Evolutionary conservation across 2,113 vertebrate genomes (phyloP).

Genomic region (Falcunculus frontatus): DNA sequence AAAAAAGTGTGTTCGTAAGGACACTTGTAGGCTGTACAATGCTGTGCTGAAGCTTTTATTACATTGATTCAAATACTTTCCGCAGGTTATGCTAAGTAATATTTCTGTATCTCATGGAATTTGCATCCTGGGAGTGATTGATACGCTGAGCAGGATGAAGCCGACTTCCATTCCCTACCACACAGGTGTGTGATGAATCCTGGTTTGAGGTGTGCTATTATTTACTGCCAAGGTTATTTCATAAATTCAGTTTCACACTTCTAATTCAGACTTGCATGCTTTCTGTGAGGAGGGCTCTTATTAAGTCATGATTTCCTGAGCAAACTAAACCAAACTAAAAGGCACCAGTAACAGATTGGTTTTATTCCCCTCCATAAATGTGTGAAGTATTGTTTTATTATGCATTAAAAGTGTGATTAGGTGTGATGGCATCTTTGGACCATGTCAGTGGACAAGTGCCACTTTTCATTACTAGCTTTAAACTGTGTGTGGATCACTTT

Average conservation of each 20-base stretch:
- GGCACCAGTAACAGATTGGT: background rate
- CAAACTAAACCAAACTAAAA: conserved; percentile 41
- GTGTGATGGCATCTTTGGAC: background rate
- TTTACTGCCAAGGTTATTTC: conserved; percentile 68
- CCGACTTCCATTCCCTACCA: conserved; percentile 35
- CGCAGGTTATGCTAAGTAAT: conserved; percentile 46
- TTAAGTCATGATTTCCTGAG: conserved; percentile 30
- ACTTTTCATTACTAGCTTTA: conserved; percentile 8
- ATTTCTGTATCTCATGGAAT: conserved; percentile 44
- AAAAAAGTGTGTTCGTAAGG: background rate
- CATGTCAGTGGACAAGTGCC: background rate
- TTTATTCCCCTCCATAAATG: background rate
- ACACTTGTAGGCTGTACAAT: background rate
- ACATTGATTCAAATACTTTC: conserved; percentile 50
- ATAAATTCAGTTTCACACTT: conserved; percentile 53
- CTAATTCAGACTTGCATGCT: conserved; percentile 37
- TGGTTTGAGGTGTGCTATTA: conserved; percentile 48
- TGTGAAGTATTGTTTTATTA: conserved; percentile 18
- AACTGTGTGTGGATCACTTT: background rate
- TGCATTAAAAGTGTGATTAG: conserved; percentile 28
- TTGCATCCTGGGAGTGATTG: conserved; percentile 68
- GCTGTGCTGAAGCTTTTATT: conserved; percentile 43
- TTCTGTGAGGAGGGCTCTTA: conserved; percentile 17
- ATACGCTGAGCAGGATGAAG: conserved; percentile 40
- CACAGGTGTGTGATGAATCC: conserved; percentile 52